Base-by-base conservation (phyloP, 2,797 vertebrate species). In the Loris lydekkerianus region DNA sequence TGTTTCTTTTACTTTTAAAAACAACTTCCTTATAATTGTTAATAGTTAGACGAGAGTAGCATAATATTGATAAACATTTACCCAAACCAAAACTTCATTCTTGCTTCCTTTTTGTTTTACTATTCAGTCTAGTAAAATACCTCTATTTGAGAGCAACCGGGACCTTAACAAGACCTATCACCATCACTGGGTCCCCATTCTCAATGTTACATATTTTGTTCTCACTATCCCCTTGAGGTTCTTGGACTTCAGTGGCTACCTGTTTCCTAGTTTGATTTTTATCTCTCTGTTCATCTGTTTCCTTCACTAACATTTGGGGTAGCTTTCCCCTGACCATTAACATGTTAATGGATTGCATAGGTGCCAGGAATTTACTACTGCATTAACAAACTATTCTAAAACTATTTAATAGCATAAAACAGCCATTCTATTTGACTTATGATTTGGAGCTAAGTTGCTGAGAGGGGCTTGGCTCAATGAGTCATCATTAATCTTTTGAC, bases 1-100 rank as follows among this genome's bases (percentile, higher is more conserved):
- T 37, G 9, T 84, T 92, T 92, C 10, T 86, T 81, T 77, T 80
- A 1, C 9, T 89, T 91, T 87, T 87, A 72, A 73, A 73, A 77
- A 81, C 11, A 46, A 5, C 13, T 93, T 61, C 17, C 15, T 65
- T 87, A 43, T 20, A 25, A 11, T 92, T 92, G 18, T 83, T 90
- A 63, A 81, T 43, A 92, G 18, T 87, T 63, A 86, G 31, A 76
- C 70, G 49, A 31, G 84, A 58, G 21, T 73, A 67, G 27, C 2
- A 31, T 73, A n/a, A 63, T 37, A 63, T 8, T 87, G 67, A 87
- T 63, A 92, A 86, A 31, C 67, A 83, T 60, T 75, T 88, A 34
- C 29, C 72, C 70, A 84, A 88, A 60, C 31, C n/a, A 73, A 73
- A 69, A 85, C 31, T 9, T 49, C 53, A 86, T 80, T 92, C 21